Base-by-base conservation (phyloP, 2,888 invertebrate species). In the Chaetogeoica ovagalla region DNA sequence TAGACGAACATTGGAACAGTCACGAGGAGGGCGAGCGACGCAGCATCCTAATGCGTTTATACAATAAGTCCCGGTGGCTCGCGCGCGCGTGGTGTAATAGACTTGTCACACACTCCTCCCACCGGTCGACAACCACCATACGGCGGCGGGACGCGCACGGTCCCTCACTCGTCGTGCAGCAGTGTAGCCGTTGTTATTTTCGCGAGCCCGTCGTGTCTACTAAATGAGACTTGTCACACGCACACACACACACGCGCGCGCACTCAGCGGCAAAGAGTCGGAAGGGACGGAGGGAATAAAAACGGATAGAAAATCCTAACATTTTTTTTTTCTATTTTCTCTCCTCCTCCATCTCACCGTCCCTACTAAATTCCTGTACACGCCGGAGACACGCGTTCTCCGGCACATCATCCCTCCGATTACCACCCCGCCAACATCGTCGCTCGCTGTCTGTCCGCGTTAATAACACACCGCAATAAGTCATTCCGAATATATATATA, bases 151-250 rank as follows among this genome's bases (percentile, higher is more conserved):
- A 69, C 62, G 68, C 4, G 30, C 30, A 30, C 30, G 30, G 30
- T 30, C 30, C 30, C 30, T 30, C 30, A 30, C 30, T 30, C 30
- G 30, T 30, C 4, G 30, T 30, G 30, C 30, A 30, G 30, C 30
- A 30, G 30, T 4, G 52, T 43, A 65, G 57, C 69, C 39, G 37
- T 70, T 69, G 68, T 77, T 70, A 57, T 69, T 70, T 76, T 70
- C 17, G 60, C 62, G 62, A 52, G 23, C 23, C 39, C n/a, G 73
- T 21, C n/a, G 73, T 21, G 70, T 77, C 30, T 30, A 30, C 69
- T 69, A 77, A 77, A 77, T 77, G 69, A 69, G 52, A 70, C 69
- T 77, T 77, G 77, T 77, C 77, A 77, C 77, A 68, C 30, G 57
- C 43, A 43, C 11, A 43, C 43, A 43, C 43, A 8, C 8, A 39